phyloP scores from a whole-genome alignment of 2,797 vertebrate species.

The Melanogrammus aeglefinus region DNA sequence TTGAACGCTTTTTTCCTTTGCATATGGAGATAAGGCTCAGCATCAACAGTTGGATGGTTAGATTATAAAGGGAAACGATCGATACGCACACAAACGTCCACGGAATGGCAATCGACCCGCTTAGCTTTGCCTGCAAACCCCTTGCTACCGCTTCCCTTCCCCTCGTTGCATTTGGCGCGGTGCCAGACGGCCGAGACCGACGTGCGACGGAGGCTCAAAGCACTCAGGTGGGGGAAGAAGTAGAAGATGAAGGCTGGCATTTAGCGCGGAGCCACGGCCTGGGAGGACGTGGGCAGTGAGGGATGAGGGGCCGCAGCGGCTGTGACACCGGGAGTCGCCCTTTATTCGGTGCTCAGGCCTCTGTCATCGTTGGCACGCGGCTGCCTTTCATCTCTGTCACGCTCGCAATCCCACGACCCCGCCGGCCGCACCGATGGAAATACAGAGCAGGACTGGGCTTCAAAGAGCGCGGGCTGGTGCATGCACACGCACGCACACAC shows the following conservation, averaged over 20 bases:
- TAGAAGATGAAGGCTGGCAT: conserved; percentile 24
- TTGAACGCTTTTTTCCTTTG: too few relatives aligned
- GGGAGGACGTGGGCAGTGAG: conserved; percentile 52
- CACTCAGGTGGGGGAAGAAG: conserved; percentile 49
- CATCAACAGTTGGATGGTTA: too few relatives aligned
- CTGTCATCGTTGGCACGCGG: conserved; percentile 39
- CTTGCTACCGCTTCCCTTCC: too few relatives aligned
- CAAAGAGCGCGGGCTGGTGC: conserved; percentile 10
- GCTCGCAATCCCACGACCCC: conserved; percentile 33
- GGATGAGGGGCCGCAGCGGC: conserved; percentile 60
- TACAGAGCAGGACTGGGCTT: conserved; percentile 5
- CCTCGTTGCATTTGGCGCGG: neutral
- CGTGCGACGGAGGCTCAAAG: conserved; percentile 33
- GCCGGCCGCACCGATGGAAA: conserved; percentile 31
- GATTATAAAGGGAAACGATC: too few relatives aligned
- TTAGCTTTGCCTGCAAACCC: too few relatives aligned
- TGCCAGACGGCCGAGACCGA: neutral
- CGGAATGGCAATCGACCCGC: too few relatives aligned
- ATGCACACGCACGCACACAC: conserved; percentile 2
- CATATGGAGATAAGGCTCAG: too few relatives aligned
- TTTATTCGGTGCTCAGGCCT: conserved; percentile 53
- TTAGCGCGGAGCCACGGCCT: conserved; percentile 25
- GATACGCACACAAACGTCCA: too few relatives aligned
- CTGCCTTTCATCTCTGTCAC: conserved; percentile 54
- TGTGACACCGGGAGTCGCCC: conserved; percentile 56